Evolutionary conservation across 2,888 invertebrate species (phyloP), one percentile per base, ranked within the genome.

Genomic region (Flexamia atlantica): DNA sequence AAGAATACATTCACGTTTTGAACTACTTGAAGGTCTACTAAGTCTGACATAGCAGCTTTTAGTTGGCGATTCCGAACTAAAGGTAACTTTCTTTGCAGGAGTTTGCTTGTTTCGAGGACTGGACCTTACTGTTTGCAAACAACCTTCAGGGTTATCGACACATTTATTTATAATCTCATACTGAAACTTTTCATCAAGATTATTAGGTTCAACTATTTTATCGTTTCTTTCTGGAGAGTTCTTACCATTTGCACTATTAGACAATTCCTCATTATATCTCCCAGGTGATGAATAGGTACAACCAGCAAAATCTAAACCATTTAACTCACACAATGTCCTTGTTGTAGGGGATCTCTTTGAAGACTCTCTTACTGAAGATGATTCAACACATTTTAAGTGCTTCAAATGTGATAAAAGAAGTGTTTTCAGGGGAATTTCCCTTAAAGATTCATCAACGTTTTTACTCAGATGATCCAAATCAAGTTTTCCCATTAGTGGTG

Each of bases 51-150:
- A 23, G 28, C 64, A 64, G 14, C 28, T 64, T 28, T 14, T 30
- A 14, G 20, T 17, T 28, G 30, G 64, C 5, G 28, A 28, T 64
- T 2, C 3, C 1, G 64, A 28, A 14, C 30, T 28, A 30, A 64
- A 64, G 30, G 28, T 64, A 30, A 64, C 64, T 14, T 64, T 64
- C 14, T 64, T 64, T 20, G 30, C 17, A 30, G 64, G 64, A 28
- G 28, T 28, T 64, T 28, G 64, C 14, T 14, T 25, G 17, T 30
- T 30, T 30, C 10, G 9, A 4, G 28, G 17, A 64, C 14, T 64
- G 14, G 9, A 23, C 23, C 3, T 7, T 57, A 17, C 57, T 57
- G 20, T 57, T 57, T 23, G 23, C 17, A 4, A 3, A 23, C 3
- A 7, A 57, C 28, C 30, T 25, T 23, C 23, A 4, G 9, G 9